Evolutionary conservation across 2,888 invertebrate species (phyloP).

Genomic region (Oscheius sp.): DNA sequence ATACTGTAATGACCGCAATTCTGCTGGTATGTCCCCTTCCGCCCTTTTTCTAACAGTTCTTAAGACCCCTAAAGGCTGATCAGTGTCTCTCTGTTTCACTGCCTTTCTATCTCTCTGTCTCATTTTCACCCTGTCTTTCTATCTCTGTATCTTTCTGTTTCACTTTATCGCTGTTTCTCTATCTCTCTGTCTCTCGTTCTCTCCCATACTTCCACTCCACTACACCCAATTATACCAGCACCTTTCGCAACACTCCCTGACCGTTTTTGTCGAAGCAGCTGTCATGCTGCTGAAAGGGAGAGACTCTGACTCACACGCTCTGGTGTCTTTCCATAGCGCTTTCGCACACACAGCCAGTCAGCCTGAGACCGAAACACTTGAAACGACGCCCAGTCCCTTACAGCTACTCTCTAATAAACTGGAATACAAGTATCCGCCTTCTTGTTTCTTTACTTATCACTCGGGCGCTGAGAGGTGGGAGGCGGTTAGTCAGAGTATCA

Average conservation of each 20-base stretch:
- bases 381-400: not conserved
- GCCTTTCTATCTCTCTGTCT: not conserved
- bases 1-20: not conserved
- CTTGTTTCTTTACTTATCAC: too few species aligned
- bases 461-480: too few species aligned
- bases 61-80: too few species aligned
- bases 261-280: too few species aligned
- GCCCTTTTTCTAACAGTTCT: not conserved
- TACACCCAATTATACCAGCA: too few species aligned
- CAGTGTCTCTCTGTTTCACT: not conserved
- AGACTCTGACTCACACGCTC: constrained; percentile 8
- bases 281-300: too few species aligned
- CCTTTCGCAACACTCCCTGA: too few species aligned
- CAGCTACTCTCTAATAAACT: too few species aligned
- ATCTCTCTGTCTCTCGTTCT: not conserved
- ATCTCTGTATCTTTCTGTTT: not conserved
- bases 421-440: too few species aligned
- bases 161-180: not conserved
- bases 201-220: not conserved
- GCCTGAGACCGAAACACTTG: not conserved
- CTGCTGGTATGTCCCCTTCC: constrained; percentile 4
- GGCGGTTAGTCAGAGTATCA: not conserved
- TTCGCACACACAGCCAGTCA: constrained; percentile 14
- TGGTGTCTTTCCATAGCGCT: not conserved
- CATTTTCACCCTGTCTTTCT: not conserved